Percentiles rank a stretch among this genome's conserved stretches.
phyloP scores from a whole-genome alignment of 2,113 vertebrate species.

The Cephalopholis sonnerati region DNA sequence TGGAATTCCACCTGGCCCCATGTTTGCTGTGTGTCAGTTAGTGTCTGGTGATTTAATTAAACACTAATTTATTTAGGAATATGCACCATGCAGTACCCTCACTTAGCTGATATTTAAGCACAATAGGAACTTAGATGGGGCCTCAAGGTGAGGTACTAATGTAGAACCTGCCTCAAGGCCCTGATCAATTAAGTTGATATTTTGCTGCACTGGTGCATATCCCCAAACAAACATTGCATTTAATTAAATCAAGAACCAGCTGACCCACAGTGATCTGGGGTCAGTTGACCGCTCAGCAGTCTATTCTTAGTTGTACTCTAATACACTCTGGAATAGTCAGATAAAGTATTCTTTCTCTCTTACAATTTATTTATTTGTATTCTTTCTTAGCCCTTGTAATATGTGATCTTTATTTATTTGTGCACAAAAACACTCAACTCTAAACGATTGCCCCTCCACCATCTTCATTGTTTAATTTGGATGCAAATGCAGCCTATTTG shows the following conservation, averaged over 20 bases:
- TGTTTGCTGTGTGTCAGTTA: constrained; percentile 37
- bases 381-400: background rate
- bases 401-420: constrained; percentile 27
- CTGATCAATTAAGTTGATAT: constrained; percentile 17
- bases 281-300: background rate
- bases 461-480: constrained; percentile 56
- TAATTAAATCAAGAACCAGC: background rate
- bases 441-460: constrained; percentile 3
- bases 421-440: constrained; percentile 7
- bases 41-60: constrained; percentile 48
- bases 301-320: background rate
- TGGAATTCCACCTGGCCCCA: constrained; percentile 20
- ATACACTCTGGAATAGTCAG: background rate
- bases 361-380: too few relatives aligned
- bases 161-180: constrained; percentile 17
- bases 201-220: background rate
- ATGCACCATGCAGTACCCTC: constrained; percentile 14
- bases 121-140: background rate
- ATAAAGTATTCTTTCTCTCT: background rate
- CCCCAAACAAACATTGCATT: constrained; percentile 18
- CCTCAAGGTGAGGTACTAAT: constrained; percentile 30
- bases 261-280: background rate
- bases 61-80: constrained; percentile 22
- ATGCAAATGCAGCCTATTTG: constrained; percentile 64
- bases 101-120: constrained; percentile 14